phyloP scores from a whole-genome alignment of 2,888 invertebrate genomes.

The Leucania comma region DNA sequence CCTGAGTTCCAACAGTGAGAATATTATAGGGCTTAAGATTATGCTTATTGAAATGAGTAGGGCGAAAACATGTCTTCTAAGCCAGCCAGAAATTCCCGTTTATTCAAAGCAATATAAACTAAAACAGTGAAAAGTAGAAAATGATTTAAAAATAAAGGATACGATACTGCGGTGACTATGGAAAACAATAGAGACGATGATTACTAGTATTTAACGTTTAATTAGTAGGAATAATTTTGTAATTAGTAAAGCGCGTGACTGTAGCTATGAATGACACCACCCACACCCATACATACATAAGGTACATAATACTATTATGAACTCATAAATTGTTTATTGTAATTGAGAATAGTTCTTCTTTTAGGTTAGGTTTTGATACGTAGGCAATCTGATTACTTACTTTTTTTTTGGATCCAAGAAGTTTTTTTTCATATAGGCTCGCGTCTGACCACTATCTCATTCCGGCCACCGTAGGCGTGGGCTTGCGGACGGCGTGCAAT shows the following conservation, averaged over 20 bases:
- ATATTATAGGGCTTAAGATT: too few relatives aligned
- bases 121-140: not conserved
- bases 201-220: slow-evolving; percentile 31
- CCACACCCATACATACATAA: not conserved
- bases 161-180: not conserved
- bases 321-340: not conserved
- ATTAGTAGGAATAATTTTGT: slow-evolving; percentile 41
- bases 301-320: not conserved
- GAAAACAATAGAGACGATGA: slow-evolving; percentile 14
- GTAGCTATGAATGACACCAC: not conserved
- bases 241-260: slow-evolving; percentile 48
- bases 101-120: not conserved
- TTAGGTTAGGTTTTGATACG: too few relatives aligned
- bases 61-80: not conserved
- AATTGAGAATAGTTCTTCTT: not conserved
- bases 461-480: too few relatives aligned
- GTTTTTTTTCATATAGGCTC: too few relatives aligned
- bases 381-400: too few relatives aligned
- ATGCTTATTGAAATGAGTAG: too few relatives aligned
- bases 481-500: too few relatives aligned
- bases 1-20: too few relatives aligned
- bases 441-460: too few relatives aligned
- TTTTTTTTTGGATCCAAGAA: too few relatives aligned
- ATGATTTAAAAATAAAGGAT: not conserved
- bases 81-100: not conserved